Evolutionary conservation across 2,797 vertebrate species (phyloP).

Genomic region (Phoxinus dragarum): DNA sequence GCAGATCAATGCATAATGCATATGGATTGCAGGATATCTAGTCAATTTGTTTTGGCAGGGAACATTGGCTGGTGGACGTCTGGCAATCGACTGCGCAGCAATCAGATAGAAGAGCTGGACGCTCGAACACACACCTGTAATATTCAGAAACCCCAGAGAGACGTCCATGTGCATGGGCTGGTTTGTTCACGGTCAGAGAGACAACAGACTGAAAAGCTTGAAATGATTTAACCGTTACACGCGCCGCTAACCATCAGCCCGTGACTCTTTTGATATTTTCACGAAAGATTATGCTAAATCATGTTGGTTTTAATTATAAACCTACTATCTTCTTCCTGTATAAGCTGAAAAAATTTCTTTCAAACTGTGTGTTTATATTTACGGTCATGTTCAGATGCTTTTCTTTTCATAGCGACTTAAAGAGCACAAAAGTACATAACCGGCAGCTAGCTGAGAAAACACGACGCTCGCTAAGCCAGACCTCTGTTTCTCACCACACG

Average conservation of each 20-base stretch:
- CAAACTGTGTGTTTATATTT: not conserved
- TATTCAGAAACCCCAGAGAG: conserved; percentile 13
- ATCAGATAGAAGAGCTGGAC: not conserved
- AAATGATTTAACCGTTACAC: not conserved
- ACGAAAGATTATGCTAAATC: conserved; percentile 3
- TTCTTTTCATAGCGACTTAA: not conserved
- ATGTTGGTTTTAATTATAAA: not conserved
- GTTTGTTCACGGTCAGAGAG: not conserved
- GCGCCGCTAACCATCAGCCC: not conserved
- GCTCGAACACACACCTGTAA: conserved; percentile 1
- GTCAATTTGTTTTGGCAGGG: conserved; percentile 26
- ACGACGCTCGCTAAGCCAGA: not conserved
- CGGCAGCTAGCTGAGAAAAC: not conserved
- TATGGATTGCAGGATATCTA: not conserved
- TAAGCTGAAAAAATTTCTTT: not conserved
- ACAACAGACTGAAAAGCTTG: not conserved
- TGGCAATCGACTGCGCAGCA: not conserved
- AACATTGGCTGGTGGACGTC: not conserved
- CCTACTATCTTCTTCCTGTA: not conserved
- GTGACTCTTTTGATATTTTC: not conserved
- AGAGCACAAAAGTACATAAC: not conserved
- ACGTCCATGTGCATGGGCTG: not conserved
- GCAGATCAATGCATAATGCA: conserved; percentile 17
- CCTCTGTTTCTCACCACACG: not conserved
- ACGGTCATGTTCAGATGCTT: not conserved